These are phyloP conservation scores for Lucinisca nassula DNA, from an alignment of 2,888 invertebrate genomes.

Conservation along the genomic window DNA sequence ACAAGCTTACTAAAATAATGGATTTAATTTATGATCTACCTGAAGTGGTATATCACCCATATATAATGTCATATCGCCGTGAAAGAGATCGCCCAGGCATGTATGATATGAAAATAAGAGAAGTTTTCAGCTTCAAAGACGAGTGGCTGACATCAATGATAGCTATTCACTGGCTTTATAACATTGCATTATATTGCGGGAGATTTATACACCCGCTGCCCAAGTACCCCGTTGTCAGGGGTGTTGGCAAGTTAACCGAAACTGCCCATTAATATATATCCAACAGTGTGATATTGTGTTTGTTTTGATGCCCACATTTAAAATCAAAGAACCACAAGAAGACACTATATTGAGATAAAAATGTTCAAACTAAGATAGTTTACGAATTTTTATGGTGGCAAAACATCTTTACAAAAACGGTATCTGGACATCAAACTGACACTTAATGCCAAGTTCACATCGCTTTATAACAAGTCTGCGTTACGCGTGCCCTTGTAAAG, in stretches of 20 bases:
- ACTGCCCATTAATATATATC: conserved; percentile 1
- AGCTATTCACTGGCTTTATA: not conserved
- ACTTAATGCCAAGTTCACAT: too few relatives aligned
- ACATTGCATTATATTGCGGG: conserved; percentile 12
- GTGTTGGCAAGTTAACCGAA: conserved; percentile 3
- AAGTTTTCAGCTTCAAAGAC: not conserved
- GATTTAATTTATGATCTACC: conserved; percentile 15
- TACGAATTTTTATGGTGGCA: too few relatives aligned
- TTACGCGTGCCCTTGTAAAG: too few relatives aligned
- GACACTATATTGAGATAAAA: not conserved
- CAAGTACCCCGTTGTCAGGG: not conserved
- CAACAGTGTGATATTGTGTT: not conserved
- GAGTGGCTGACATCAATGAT: not conserved
- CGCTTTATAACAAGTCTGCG: too few relatives aligned
- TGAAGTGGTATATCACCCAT: conserved; percentile 15
- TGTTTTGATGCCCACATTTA: not conserved
- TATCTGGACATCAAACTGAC: too few relatives aligned
- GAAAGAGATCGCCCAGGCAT: not conserved
- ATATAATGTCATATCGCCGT: conserved; percentile 16
- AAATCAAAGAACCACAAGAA: not conserved
- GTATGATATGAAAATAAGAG: conserved; percentile 4
- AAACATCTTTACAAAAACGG: too few relatives aligned
- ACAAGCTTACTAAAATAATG: conserved; percentile 15
- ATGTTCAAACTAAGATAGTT: not conserved
- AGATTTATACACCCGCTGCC: not conserved